Conservation (phyloP, 2,888 invertebrate species). For the Caenorhabditis virilis region DNA sequence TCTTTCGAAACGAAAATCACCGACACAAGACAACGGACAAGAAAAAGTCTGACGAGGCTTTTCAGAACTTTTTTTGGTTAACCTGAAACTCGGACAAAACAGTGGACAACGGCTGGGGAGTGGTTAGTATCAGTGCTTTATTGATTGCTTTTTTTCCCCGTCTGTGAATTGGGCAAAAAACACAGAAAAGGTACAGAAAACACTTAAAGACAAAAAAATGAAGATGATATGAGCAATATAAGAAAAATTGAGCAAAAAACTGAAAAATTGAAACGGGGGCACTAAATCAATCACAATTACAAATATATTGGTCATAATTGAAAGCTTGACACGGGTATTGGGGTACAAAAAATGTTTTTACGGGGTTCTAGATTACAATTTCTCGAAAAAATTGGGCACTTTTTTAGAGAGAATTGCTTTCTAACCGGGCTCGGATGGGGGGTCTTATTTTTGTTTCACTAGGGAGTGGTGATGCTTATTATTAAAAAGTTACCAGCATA, state of each 20-base stretch:
- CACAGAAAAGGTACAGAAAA: no score
- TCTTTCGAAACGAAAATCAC: conserved; percentile 25
- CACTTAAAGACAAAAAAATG: conserved; percentile 11
- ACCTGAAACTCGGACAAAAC: conserved; percentile 26
- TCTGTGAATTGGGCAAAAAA: not conserved
- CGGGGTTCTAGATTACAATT: no score
- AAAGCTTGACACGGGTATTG: no score
- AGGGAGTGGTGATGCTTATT: no score
- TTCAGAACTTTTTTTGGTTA: not conserved
- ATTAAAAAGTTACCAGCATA: no score
- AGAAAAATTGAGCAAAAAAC: conserved; percentile 7
- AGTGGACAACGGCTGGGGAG: conserved; percentile 9
- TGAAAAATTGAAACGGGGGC: conserved; percentile 6
- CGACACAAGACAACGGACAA: conserved; percentile 33
- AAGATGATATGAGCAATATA: conserved; percentile 26
- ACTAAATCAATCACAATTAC: no score
- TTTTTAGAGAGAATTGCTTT: no score
- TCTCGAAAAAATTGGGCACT: no score
- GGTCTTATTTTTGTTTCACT: no score
- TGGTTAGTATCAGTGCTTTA: conserved; percentile 32
- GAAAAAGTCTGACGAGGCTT: not conserved
- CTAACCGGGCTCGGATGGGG: no score
- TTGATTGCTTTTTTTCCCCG: not conserved
- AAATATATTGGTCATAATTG: no score
- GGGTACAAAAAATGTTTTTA: no score